Percentiles rank a stretch among this genome's conserved stretches.
Evolutionary conservation across 2,113 vertebrate species (phyloP).

Genomic region (pig (Sus scrofa)): T2T-Sscrofa CM000818.6:44250501-44251000

Average conservation of each 20-base stretch:
- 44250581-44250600: slow-evolving; percentile 16
- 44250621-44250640: background rate
- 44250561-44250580: background rate
- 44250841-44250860: background rate
- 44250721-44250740: background rate
- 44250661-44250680: background rate
- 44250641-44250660: background rate
- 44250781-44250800: slow-evolving; percentile 25
- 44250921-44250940: slow-evolving; percentile 97
- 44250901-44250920: slow-evolving; percentile 97
- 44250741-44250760: slow-evolving; percentile 1
- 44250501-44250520: background rate
- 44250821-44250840: background rate
- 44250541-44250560: background rate
- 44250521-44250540: background rate
- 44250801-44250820: slow-evolving; percentile 5
- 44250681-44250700: background rate
- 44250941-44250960: slow-evolving; percentile 98
- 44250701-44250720: background rate
- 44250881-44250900: slow-evolving; percentile 96
- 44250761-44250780: background rate
- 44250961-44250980: slow-evolving; percentile 99
- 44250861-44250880: background rate
- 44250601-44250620: background rate
- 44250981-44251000: slow-evolving; percentile 99